Evolutionary conservation across 2,113 vertebrate species (phyloP).

Genomic region (Pluvialis apricaria): DNA sequence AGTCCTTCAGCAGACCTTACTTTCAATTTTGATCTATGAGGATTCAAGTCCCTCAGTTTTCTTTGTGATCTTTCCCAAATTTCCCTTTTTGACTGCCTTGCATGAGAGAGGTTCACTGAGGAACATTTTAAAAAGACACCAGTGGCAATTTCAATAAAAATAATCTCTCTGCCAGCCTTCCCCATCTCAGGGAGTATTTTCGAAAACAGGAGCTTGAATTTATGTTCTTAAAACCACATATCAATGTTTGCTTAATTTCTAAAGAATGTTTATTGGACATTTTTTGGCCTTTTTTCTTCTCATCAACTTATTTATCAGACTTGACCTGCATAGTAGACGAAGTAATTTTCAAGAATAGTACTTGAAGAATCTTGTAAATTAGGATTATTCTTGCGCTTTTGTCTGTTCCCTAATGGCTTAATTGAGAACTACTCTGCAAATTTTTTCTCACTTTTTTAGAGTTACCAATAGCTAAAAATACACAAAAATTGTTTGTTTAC

Average conservation of each 20-base stretch:
- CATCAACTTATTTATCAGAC: neutral
- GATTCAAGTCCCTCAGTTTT: neutral
- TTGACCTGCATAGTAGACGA: neutral
- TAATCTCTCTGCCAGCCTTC: neutral
- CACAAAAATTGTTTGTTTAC: neutral
- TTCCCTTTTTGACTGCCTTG: neutral
- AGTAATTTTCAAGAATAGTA: neutral
- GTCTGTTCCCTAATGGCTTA: neutral
- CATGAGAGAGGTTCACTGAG: neutral
- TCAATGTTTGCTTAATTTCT: neutral
- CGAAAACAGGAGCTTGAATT: neutral
- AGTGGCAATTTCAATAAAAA: neutral
- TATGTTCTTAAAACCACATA: neutral
- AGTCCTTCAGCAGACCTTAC: neutral
- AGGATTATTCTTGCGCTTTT: rapidly evolving
- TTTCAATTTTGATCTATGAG: neutral
- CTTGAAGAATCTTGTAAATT: neutral
- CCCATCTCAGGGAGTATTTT: neutral
- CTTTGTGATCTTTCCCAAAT: neutral
- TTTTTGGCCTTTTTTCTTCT: neutral
- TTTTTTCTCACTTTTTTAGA: neutral
- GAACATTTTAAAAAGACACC: neutral
- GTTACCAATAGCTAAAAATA: neutral
- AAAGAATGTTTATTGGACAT: neutral
- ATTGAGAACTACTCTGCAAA: neutral